Conservation (phyloP, 2,113 vertebrate species). For the Dicerorhinus sumatrensis region DNA sequence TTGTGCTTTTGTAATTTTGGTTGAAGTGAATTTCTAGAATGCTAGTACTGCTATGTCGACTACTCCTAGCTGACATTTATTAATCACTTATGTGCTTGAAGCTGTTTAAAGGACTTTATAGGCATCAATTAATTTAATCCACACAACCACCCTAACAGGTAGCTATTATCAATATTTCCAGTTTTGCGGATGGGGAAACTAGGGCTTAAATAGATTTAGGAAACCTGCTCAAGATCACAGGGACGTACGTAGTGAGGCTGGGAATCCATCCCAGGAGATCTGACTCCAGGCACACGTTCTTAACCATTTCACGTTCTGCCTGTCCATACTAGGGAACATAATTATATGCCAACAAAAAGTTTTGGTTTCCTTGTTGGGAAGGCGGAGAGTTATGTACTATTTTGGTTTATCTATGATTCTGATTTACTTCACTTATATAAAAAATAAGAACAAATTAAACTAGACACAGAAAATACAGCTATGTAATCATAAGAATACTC, state of each 20-base stretch:
- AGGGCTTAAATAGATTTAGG: neutral
- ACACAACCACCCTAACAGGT: neutral
- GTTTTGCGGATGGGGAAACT: neutral
- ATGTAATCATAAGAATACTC: neutral
- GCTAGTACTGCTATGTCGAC: neutral
- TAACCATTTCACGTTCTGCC: neutral
- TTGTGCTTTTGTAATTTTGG: neutral
- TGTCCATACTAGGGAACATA: neutral
- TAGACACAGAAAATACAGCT: neutral
- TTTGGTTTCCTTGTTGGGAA: neutral
- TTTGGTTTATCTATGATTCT: slow-evolving; percentile 35
- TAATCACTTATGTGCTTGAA: neutral
- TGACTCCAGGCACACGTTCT: neutral
- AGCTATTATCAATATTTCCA: neutral
- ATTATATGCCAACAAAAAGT: neutral
- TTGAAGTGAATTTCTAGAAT: neutral
- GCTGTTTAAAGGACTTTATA: neutral
- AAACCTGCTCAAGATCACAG: neutral
- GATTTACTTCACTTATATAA: slow-evolving; percentile 43
- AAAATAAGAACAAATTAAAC: slow-evolving; percentile 50
- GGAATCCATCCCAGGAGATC: neutral
- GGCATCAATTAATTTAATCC: neutral
- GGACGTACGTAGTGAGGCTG: neutral
- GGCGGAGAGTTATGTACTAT: neutral
- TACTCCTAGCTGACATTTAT: neutral